Base-by-base conservation (phyloP, 2,797 vertebrate species). In the Sebastes jordani region DNA sequence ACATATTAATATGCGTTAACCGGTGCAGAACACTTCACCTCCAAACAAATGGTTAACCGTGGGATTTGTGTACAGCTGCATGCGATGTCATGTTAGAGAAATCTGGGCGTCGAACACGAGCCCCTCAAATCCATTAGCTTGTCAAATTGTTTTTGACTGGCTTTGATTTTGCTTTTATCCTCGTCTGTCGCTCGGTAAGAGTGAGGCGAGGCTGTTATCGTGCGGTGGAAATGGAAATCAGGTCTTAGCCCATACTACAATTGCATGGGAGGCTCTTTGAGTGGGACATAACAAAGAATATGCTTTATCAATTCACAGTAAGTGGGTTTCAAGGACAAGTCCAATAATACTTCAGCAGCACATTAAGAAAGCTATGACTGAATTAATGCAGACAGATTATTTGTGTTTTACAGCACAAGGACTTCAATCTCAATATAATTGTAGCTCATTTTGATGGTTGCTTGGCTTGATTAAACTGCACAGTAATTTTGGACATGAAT, bases 251-350 rank as follows among this genome's bases (percentile, higher is more conserved):
- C 73, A 74, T 76, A 86, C 65, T 86, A 70, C 83, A 76, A 78
- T 72, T 88, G 85, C 64, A 84, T 55, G 71, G 77, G 82, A 85
- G 79, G 70, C 84, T 81, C 66, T 91, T 84, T 91, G 86, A 93
- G 91, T 67, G 85, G 78, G 58, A 71, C 85, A 83, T 86, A 82
- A 85, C 90, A 88, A 89, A 89, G 86, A 91, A 87, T 85, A 73
- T 23, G 42, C 83, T 92, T 92, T 85, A 88, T 92, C 87, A 91
- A 87, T 88, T 86, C 82, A 84, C 85, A 74, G 78, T 81, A 91
- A 92, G 88, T 93, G 90, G 91, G 89, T 92, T 93, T 93, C 88
- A 92, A 92, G 92, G 91, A 92, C 92, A 90, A 80, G 80, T 91
- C 88, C 88, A 91, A 92, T 92, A 91, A 92, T 90, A 91, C 86